phyloP scores from a whole-genome alignment of 2,888 invertebrate genomes.

The Helleia helle region DNA sequence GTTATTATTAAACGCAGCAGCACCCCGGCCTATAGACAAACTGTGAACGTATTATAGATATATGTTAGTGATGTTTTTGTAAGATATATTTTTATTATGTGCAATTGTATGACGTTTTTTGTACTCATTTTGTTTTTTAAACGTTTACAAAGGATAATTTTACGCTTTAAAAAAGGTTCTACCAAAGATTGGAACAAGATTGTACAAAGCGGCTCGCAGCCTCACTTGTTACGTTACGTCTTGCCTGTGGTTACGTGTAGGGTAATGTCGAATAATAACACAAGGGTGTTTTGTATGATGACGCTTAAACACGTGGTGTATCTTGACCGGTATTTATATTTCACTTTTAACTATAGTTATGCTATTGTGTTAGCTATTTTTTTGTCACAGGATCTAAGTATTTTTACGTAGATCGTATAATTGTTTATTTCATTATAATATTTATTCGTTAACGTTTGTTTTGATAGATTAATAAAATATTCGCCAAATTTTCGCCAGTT shows the following conservation, averaged over 20 bases:
- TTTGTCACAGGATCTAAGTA: background rate
- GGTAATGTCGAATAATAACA: slow-evolving; percentile 13
- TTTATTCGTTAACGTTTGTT: background rate
- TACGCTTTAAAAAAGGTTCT: slow-evolving; percentile 60
- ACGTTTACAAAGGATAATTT: slow-evolving; percentile 20
- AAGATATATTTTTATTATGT: slow-evolving; percentile 16
- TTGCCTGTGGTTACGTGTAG: slow-evolving; percentile 28
- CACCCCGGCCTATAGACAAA: background rate
- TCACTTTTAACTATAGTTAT: too few species aligned
- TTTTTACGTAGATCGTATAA: too few species aligned
- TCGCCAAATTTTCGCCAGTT: too few species aligned
- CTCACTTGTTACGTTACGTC: slow-evolving; percentile 39
- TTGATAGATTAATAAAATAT: background rate
- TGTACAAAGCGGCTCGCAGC: slow-evolving; percentile 57
- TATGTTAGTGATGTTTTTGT: slow-evolving; percentile 13
- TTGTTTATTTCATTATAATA: too few species aligned
- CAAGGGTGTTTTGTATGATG: slow-evolving; percentile 13
- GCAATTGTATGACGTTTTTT: slow-evolving; percentile 17
- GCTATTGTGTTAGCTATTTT: too few species aligned
- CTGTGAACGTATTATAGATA: background rate
- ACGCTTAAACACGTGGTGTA: slow-evolving; percentile 14
- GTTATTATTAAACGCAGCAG: too few species aligned
- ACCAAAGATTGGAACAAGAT: slow-evolving; percentile 53
- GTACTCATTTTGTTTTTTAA: slow-evolving; percentile 21
- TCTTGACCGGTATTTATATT: background rate